Base-by-base conservation (phyloP, 1,140 invertebrate species). In the Drosophila kepulauana region DNA sequence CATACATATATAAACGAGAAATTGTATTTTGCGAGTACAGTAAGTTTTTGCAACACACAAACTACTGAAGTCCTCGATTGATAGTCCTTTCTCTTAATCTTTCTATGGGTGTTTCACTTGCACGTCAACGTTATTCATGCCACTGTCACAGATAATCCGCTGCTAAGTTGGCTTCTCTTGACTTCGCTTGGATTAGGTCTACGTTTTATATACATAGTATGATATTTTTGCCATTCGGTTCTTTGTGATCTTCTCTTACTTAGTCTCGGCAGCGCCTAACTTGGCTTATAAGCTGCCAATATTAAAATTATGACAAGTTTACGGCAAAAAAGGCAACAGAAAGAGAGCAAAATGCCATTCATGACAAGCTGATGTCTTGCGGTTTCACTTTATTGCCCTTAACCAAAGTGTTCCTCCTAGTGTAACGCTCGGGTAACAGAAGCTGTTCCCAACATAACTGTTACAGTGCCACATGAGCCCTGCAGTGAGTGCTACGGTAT, bases 221-320 rank as follows among this genome's bases (percentile, higher is more conserved):
- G 48, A 10, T 51, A 51, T 64, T 25, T n/a, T n/a, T 33, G 7
- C 35, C 35, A 11, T 43, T 33, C 11, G 35, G 15, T n/a, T 11
- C 13, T 16, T 46, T 13, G 15, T 38, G 35, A 38, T 38, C 35
- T 2, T 6, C 33, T 3, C 5, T 46, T 8, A 30, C 41, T 38
- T 30, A 48, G 64, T 74, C 71, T 68, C 41, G 58, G 66, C 28
- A 61, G 25, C 72, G 71, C 85, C 85, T 79, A 89, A 66, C 85
- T 81, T 84, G 78, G 78, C 85, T 89, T 89, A 89, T 89, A 89
- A 89, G 85, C 85, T 89, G 85, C 85, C 85, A 89, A 89, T 89
- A 89, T 89, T 89, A 89, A 89, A 89, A 90, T 89, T 78, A 89
- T 89, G 85, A 89, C 86, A 89, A 85, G 85, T 87, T 88, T 87